Evolutionary conservation across 2,888 invertebrate genomes (phyloP), one percentile per base, ranked within the genome.

Genomic region (Diplolepis rosae): DNA sequence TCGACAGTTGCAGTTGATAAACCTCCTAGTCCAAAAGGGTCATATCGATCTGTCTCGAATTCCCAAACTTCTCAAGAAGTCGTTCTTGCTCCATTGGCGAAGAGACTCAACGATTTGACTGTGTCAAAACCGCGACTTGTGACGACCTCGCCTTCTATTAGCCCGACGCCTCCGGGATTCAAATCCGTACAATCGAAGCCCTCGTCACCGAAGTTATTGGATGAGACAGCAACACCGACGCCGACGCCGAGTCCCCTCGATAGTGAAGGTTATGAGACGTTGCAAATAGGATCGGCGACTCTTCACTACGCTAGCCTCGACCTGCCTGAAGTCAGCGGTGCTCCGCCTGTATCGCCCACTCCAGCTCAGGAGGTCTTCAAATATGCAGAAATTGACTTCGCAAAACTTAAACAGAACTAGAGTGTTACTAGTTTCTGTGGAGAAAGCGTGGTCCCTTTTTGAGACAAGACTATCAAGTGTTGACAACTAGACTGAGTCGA

Each of bases 311-410:
- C 93, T 52, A 93, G 92, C 79, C 89, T 93, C 75, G 93, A 93
- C 86, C 87, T 93, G 75, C 89, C 90, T 18, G 88, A 90, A 73
- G 83, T 88, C 27, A 85, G 85, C 42, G 88, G 85, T 50, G 75
- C 82, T 78, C 80, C 87, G 51, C 83, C 88, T 18, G 80, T 87
- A 7, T 85, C 91, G 45, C 89, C 90, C 27, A 83, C 90, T 24
- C 83, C 88, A 9, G 79, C 81, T 18, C 88, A 88, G 76, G 89
- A 89, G 42, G 85, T 84, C 71, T 92, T 93, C 83, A 91, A 91
- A 48, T 95, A 95, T 89, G 95, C 95, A 76, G 93, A 95, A 90
- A 95, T 95, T 74, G 95, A 95, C 91, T 95, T 95, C 89, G 90
- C 92, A 35, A 92, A 93, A 87, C 83, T 88, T 71, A 88, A 87